A percentile compares a stretch with the other conserved stretches of the same genome.
phyloP scores from a whole-genome alignment of 2,797 vertebrate species.

The Semaprochilodus insignis region DNA sequence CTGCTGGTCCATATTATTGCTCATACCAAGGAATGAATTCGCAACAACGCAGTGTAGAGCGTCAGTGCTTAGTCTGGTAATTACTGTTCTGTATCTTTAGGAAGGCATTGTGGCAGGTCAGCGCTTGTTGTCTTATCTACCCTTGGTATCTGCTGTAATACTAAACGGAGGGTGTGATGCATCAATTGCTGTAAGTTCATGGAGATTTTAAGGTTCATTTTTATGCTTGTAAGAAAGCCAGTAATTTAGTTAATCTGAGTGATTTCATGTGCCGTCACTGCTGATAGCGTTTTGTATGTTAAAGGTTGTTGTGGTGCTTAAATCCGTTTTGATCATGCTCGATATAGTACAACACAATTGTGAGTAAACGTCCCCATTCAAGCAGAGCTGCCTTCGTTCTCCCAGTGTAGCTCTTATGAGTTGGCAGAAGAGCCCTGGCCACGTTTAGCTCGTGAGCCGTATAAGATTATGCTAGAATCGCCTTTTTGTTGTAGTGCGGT shows the following conservation, averaged over 20 bases:
- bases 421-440: not conserved
- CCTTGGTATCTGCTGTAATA: not conserved
- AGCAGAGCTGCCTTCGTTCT: not conserved
- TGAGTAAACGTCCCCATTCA: not conserved
- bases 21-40: slow-evolving; percentile 12
- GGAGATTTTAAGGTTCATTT: too few species aligned
- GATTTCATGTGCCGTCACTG: too few species aligned
- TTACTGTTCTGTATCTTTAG: not conserved
- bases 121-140: not conserved
- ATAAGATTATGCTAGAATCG: slow-evolving; percentile 29
- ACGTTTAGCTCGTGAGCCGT: not conserved
- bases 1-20: not conserved
- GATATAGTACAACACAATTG: not conserved
- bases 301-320: not conserved
- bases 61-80: not conserved
- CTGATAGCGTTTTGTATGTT: not conserved
- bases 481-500: slow-evolving; percentile 22
- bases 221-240: too few species aligned
- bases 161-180: not conserved
- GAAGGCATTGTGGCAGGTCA: not conserved
- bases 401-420: not conserved
- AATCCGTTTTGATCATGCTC: not conserved
- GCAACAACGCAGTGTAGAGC: not conserved
- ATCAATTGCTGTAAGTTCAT: too few species aligned
- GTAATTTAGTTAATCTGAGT: too few species aligned